These are phyloP conservation scores for Enteromius mattozi DNA, from an alignment of 2,797 vertebrate genomes.

Conservation along the genomic window DNA sequence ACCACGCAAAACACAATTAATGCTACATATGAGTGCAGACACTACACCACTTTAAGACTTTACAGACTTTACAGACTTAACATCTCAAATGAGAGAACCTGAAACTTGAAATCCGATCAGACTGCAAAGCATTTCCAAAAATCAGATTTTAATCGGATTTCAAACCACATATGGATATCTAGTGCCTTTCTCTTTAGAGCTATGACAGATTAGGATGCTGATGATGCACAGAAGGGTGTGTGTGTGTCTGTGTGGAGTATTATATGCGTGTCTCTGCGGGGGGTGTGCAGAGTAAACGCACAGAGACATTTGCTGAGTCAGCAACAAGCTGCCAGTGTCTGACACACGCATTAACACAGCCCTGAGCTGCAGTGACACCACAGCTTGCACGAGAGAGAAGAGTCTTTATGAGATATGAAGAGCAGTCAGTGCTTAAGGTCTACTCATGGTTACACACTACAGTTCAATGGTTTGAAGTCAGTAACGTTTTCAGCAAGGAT, in stretches of 20 bases:
- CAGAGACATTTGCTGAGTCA: conserved; percentile 37
- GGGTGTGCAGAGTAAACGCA: conserved; percentile 22
- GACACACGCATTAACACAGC: conserved; percentile 25
- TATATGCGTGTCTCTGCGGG: conserved; percentile 1
- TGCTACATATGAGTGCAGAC: background rate
- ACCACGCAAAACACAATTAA: background rate
- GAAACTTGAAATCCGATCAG: conserved; percentile 21
- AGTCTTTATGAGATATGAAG: background rate
- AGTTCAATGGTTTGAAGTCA: background rate
- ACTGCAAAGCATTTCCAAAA: conserved; percentile 18
- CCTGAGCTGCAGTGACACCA: conserved; percentile 11
- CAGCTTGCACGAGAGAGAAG: background rate
- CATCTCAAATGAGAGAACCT: background rate
- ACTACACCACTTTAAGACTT: background rate
- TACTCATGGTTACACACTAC: background rate
- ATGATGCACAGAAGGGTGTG: background rate
- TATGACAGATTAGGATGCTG: conserved; percentile 29
- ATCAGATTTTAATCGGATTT: conserved; percentile 34
- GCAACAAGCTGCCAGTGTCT: conserved; percentile 46
- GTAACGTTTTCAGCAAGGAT: background rate
- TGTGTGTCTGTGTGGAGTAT: background rate
- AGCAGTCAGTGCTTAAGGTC: background rate
- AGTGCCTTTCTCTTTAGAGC: conserved; percentile 6
- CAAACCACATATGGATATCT: conserved; percentile 30
- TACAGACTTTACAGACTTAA: background rate